phyloP scores from a whole-genome alignment of 1,140 invertebrate genomes.

The Archegozetes longisetosus region DNA sequence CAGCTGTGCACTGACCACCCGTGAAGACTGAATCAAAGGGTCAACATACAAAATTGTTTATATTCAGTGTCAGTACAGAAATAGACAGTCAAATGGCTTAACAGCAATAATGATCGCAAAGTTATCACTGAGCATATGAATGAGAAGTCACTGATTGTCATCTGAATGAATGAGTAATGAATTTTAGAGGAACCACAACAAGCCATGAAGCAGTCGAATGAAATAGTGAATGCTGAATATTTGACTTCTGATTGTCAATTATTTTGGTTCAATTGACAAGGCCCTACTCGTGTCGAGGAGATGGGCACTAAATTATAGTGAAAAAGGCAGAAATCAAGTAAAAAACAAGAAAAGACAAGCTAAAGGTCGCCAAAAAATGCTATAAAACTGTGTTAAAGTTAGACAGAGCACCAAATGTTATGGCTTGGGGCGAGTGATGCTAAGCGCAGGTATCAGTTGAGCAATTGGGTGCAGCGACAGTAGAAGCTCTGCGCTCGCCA shows the following conservation, averaged over 20 bases:
- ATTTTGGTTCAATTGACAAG: neutral
- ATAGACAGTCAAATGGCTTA: neutral
- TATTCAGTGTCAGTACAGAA: neutral
- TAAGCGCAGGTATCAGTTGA: neutral
- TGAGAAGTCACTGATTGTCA: neutral
- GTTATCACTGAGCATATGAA: neutral
- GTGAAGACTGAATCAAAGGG: neutral
- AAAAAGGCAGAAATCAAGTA: neutral
- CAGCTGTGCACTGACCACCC: neutral
- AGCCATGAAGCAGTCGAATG: neutral
- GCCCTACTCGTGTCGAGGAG: too few species aligned
- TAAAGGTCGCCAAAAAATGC: neutral
- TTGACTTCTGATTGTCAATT: neutral
- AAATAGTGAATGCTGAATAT: neutral
- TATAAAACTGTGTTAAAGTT: neutral
- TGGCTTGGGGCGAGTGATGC: neutral
- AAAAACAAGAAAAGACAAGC: neutral
- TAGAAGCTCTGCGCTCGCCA: neutral
- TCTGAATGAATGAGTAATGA: neutral
- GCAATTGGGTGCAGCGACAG: neutral
- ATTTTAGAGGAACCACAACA: neutral
- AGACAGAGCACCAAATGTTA: neutral
- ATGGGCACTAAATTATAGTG: neutral
- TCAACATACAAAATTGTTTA: neutral
- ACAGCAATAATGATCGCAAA: neutral